Conservation (phyloP, 2,797 vertebrate genomes). For the Galagoides demidoff region DNA sequence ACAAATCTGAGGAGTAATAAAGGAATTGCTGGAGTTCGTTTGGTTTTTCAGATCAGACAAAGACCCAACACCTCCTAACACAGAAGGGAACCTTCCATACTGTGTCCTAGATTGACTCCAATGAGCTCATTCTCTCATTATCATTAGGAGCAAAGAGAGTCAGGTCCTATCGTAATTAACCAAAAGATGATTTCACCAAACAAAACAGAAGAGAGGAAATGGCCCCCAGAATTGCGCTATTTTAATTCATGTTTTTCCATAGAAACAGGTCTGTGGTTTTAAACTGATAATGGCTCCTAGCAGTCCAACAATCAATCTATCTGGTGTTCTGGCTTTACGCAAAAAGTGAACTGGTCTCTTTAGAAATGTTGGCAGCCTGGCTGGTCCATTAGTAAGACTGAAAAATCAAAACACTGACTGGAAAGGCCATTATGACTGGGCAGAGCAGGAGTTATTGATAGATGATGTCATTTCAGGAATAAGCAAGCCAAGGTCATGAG, state of each 20-base stretch:
- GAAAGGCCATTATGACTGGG: conserved; percentile 67
- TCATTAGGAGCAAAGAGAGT: conserved; percentile 8
- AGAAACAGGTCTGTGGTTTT: conserved; percentile 12
- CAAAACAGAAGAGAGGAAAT: background rate
- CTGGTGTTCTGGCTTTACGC: conserved; percentile 41
- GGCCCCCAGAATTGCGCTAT: background rate
- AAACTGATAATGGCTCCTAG: background rate
- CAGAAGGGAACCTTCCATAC: background rate
- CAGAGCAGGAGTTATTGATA: conserved; percentile 66
- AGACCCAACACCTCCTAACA: background rate
- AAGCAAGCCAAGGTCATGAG: conserved; percentile 68
- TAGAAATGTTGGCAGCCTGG: conserved; percentile 71
- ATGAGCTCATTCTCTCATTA: conserved; percentile 67
- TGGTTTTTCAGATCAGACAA: conserved; percentile 9
- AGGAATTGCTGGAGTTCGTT: conserved; percentile 3
- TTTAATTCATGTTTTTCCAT: background rate
- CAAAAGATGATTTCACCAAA: conserved; percentile 47
- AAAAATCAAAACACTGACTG: conserved; percentile 78
- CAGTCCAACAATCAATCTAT: conserved; percentile 72
- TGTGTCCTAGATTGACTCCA: conserved; percentile 41
- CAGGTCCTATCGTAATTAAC: background rate
- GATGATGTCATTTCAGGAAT: conserved; percentile 75
- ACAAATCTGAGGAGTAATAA: background rate
- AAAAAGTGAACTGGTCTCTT: conserved; percentile 61
- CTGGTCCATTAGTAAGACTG: conserved; percentile 71